Base-by-base conservation (phyloP, 2,113 vertebrate genomes). In the Channa maculata region DNA sequence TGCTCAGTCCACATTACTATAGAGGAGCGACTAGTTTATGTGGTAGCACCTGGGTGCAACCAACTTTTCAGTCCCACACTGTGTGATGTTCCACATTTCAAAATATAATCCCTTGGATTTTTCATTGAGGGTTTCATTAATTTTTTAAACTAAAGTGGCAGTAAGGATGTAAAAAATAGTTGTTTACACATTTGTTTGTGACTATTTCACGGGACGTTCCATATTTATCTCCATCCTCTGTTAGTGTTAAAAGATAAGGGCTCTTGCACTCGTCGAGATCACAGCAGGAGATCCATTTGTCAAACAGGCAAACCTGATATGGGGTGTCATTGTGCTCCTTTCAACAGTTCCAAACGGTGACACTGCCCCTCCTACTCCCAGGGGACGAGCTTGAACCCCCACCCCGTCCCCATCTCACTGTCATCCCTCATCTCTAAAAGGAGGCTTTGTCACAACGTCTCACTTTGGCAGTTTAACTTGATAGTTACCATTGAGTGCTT, bases 401-500 rank as follows among this genome's bases (percentile, higher is more conserved):
- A 82, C 85, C 89, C 83, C 80, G 15, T 88, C 88, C 89, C 65
- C 88, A 81, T 73, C 91, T 78, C 84, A 86, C 88, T 90, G 91
- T 90, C 91, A 85, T 93, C 86, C 86, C 74, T 91, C 92, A 84
- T 92, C 87, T 92, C 65, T 88, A 91, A 89, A 94, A 92, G 85
- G 87, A 86, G 66, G 84, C 88, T 92, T 93, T 93, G 93, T 93
- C 89, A 86, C 76, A 55, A 83, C 34, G 91, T 93, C 91, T 93
- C 88, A 89, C 89, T 92, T 91, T 92, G 83, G 90, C 88, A 91
- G 88, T 93, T 94, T 93, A 90, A 94, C 91, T 93, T 89, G 92
- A 93, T 91, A 93, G 91, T 90, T 87, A 87, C 89, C 77, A 90
- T 92, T 92, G 88, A 93, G 87, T 88, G 76, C 84, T 89, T 90